Evolutionary conservation across 2,797 vertebrate genomes (phyloP), one percentile per base, ranked within the genome.

Genomic region (Siniperca undulata): DNA sequence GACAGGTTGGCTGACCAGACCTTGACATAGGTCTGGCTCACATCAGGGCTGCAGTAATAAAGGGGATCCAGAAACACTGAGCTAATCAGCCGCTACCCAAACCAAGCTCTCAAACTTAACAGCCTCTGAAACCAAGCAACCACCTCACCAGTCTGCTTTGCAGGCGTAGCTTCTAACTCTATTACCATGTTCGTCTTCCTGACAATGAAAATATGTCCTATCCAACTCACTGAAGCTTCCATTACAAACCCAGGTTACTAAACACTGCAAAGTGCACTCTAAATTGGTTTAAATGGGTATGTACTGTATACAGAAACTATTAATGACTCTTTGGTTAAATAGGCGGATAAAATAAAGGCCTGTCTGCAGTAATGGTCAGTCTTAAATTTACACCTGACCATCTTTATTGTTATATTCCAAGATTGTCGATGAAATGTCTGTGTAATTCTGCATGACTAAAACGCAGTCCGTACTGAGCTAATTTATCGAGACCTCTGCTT

Each of bases 1-100:
- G 87, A 92, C 79, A 90, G 91, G 91, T 87, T 93, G 89, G 92
- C 89, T 93, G 93, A 94, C 91, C 93, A 94, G 93, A 90, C 91
- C 92, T 95, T 92, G 92, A 94, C 95, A 91, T 78, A 13, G 86
- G 91, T 90, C 91, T 93, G 94, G 91, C 91, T 92, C 88, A 88
- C 91, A 86, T 92, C 92, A 84, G 81, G 52, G 58, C 84, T 86
- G 91, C 13, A 88, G 87, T 87, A 83, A 79, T 79, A 84, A 70
- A 85, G 78, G 68, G 77, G 75, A 90, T 90, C 81, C 82, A 90
- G 77, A 91, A 89, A 88, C 87, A 88, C 75, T 75, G 84, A 91
- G 87, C 86, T 89, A 91, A 91, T 89, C 88, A 91, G 89, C 90
- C 77, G 14, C 86, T 72, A 81, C 77, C 78, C 84, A 90, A 91